These are phyloP conservation scores for Meloidogyne hapla DNA, from an alignment of 1,140 invertebrate species.

Conservation along the genomic window DNA sequence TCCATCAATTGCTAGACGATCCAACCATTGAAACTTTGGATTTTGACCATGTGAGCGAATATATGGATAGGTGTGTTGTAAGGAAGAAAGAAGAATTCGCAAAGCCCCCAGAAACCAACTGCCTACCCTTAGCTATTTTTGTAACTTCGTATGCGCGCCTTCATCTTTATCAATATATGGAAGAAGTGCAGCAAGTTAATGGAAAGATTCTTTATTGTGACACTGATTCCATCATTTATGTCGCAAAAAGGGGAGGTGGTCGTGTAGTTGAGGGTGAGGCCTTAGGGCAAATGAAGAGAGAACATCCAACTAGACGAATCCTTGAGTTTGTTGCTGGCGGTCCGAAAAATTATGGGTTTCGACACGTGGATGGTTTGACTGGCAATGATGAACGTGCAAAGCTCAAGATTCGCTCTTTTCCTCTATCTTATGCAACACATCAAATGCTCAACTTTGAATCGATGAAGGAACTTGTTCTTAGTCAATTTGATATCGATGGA, in stretches of 20 bases:
- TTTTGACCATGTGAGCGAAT: constrained; percentile 19
- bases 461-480: background rate
- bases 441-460: constrained; percentile 11
- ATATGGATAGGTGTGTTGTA: background rate
- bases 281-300: constrained; percentile 25
- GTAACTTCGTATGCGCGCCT: constrained; percentile 13
- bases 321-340: constrained; percentile 27
- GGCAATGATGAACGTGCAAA: background rate
- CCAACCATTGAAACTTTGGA: constrained; percentile 1
- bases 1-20: constrained; percentile 7
- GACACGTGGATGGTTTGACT: too few relatives aligned
- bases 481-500: constrained; percentile 2
- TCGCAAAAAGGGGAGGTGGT: background rate
- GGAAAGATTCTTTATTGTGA: constrained; percentile 22
- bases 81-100: constrained; percentile 14
- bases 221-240: constrained; percentile 4
- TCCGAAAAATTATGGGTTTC: constrained; percentile 26
- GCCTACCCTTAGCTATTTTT: background rate
- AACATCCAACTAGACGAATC: constrained; percentile 18
- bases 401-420: constrained; percentile 7
- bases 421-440: background rate
- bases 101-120: constrained; percentile 20
- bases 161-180: constrained; percentile 25
- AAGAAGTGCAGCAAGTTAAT: background rate
- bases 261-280: constrained; percentile 18